phyloP scores from a whole-genome alignment of 2,113 vertebrate species.

The Oostethus manadensis region DNA sequence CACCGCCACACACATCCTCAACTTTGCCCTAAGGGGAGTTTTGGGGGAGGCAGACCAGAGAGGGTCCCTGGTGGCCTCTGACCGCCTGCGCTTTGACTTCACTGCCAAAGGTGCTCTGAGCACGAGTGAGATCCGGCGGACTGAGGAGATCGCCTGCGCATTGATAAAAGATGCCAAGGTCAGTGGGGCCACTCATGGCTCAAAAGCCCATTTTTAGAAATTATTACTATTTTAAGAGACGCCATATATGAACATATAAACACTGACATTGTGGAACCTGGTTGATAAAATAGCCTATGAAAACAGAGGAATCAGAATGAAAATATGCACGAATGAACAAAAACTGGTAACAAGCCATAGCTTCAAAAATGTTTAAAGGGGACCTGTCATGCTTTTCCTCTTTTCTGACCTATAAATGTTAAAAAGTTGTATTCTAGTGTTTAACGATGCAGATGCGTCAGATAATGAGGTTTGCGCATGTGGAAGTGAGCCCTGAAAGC shows the following conservation, averaged over 20 bases:
- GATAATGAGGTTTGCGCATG: no score
- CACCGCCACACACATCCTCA: slow-evolving; percentile 93
- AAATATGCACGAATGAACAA: background rate
- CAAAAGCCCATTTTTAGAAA: no score
- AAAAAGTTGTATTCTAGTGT: no score
- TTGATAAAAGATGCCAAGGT: slow-evolving; percentile 90
- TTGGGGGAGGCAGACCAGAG: slow-evolving; percentile 93
- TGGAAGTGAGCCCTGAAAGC: no score
- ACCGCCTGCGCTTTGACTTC: slow-evolving; percentile 94
- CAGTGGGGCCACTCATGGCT: background rate
- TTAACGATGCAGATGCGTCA: no score
- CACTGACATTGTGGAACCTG: no score
- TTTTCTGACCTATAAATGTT: no score
- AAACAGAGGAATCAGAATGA: background rate
- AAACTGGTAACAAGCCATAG: background rate
- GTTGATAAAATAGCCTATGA: no score
- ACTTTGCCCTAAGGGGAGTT: slow-evolving; percentile 87
- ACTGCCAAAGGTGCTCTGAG: slow-evolving; percentile 91
- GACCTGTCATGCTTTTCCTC: no score
- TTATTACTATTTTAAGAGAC: no score
- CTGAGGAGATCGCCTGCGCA: slow-evolving; percentile 80
- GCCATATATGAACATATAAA: no score
- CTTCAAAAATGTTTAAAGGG: no score
- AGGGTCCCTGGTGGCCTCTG: slow-evolving; percentile 89
- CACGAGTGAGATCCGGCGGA: slow-evolving; percentile 80